Conservation (phyloP, 35 echinoderm and acorn worm genomes). For the Chiridota heheva region DNA sequence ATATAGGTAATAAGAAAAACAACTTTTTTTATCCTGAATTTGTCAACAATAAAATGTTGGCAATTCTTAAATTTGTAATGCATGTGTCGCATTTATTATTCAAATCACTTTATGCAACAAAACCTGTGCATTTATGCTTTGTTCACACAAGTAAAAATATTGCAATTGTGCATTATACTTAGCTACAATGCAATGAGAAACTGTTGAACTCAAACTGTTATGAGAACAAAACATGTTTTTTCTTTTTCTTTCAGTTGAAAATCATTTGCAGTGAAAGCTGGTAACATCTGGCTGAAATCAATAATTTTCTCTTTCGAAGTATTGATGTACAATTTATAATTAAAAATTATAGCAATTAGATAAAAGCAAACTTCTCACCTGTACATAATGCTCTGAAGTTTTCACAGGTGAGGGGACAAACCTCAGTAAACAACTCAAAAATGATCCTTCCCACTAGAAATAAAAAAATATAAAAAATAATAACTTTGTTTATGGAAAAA, state of each 20-base stretch:
- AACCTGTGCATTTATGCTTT: background rate
- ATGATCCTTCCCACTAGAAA: conserved; percentile 75
- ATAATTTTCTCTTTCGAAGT: background rate
- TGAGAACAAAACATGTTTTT: background rate
- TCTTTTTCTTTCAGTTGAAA: background rate
- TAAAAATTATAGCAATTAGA: background rate
- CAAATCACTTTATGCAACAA: too few species aligned
- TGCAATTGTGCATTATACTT: too few species aligned
- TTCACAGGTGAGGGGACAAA: conserved; percentile 85
- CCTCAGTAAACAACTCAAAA: conserved; percentile 87
- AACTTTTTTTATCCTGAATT: too few species aligned
- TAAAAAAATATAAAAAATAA: conserved; percentile 23
- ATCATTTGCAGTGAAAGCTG: background rate
- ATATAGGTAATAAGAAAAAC: too few species aligned
- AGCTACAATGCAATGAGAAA: background rate
- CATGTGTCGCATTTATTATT: too few species aligned
- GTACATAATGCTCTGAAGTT: conserved; percentile 94
- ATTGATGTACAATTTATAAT: background rate
- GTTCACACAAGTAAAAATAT: background rate
- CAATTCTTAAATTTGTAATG: too few species aligned
- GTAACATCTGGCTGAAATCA: background rate
- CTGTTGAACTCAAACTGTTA: background rate
- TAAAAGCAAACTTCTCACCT: conserved; percentile 66
- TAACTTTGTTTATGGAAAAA: background rate
- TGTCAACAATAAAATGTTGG: too few species aligned